Evolutionary conservation across 2,888 invertebrate species (phyloP).

Genomic region (Latrodectus elegans): DNA sequence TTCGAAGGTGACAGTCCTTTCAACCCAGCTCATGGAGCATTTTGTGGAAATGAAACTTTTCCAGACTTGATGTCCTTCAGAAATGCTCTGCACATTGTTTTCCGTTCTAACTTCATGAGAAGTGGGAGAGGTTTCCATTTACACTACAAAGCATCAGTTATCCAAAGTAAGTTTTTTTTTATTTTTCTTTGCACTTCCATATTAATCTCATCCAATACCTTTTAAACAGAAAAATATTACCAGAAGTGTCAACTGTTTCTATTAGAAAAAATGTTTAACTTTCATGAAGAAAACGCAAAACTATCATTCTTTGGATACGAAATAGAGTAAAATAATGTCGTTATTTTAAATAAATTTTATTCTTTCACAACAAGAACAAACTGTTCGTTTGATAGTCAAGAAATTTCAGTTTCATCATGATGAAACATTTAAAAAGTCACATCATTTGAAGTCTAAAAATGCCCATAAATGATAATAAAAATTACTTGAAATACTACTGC

Average conservation of each 20-base stretch:
- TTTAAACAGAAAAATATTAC: not conserved
- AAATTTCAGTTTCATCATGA: too few species aligned
- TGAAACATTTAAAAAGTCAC: too few species aligned
- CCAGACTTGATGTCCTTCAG: constrained; percentile 12
- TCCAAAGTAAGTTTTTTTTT: constrained; percentile 26
- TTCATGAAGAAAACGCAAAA: not conserved
- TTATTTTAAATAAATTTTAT: not conserved
- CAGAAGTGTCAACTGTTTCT: not conserved
- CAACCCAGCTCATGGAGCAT: constrained; percentile 11
- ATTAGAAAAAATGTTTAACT: not conserved
- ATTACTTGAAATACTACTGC: too few species aligned
- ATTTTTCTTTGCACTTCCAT: not conserved
- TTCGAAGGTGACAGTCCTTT: not conserved
- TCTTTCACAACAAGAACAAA: not conserved
- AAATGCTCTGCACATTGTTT: constrained; percentile 19
- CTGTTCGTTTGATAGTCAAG: too few species aligned
- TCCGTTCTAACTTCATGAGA: constrained; percentile 34
- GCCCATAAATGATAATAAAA: too few species aligned
- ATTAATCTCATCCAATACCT: not conserved
- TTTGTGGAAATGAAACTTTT: constrained; percentile 47
- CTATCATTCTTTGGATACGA: not conserved
- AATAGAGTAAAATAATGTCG: not conserved
- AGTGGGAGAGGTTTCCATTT: constrained; percentile 41
- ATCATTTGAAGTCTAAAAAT: too few species aligned
- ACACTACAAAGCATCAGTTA: not conserved